Conservation (phyloP, 2,888 invertebrate genomes). For the Pelosia muscerda region DNA sequence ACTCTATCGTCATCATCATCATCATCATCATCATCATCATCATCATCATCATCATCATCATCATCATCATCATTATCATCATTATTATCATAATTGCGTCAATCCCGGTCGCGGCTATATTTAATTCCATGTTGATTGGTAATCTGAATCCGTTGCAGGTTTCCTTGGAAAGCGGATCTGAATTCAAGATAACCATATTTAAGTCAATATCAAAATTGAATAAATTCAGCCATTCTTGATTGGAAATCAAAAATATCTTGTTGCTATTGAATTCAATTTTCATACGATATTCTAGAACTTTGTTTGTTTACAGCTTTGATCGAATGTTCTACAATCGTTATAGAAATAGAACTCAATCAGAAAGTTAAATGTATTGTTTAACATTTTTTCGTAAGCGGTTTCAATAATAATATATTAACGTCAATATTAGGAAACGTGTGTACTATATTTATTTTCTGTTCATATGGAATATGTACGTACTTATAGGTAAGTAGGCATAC, state of each 20-base stretch:
- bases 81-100: no score
- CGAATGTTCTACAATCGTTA: no score
- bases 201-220: neutral
- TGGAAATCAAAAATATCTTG: neutral
- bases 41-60: no score
- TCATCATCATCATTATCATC: no score
- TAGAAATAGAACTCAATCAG: no score
- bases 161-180: neutral
- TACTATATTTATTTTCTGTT: neutral
- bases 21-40: no score
- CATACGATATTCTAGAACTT: neutral
- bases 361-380: no score
- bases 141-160: neutral
- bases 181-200: neutral
- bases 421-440: no score
- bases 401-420: no score
- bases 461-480: neutral
- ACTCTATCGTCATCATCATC: no score
- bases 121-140: no score
- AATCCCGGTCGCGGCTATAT: no score
- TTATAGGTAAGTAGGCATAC: neutral
- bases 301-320: neutral
- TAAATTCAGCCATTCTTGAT: neutral
- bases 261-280: neutral
- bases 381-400: neutral